A percentile compares a stretch with the other conserved stretches of the same genome.
phyloP scores from a whole-genome alignment of 53 echinoderm and acorn worm species.

The Echinometra lucunter region DNA sequence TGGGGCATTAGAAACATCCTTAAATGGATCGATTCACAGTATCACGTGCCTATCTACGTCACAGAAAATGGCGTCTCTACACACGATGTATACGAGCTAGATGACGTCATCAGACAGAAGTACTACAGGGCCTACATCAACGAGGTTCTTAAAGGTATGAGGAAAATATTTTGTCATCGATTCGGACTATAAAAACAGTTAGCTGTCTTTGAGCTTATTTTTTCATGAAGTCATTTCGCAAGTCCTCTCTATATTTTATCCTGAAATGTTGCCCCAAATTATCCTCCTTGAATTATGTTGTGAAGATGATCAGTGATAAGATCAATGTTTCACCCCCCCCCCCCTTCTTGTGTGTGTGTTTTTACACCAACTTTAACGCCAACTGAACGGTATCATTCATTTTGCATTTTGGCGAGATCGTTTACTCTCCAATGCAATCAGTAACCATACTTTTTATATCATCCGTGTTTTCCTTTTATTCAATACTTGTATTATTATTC shows the following conservation, averaged over 20 bases:
- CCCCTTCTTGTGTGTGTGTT: no score
- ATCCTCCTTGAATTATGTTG: no score
- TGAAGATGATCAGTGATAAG: no score
- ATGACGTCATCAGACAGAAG: slow-evolving; percentile 81
- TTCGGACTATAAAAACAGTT: not conserved
- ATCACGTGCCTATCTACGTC: slow-evolving; percentile 85
- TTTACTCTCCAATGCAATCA: not conserved
- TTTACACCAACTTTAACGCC: not conserved
- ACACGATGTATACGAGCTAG: slow-evolving; percentile 77
- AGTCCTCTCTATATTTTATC: not conserved
- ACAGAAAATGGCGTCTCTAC: slow-evolving; percentile 96
- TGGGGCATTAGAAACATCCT: slow-evolving; percentile 88
- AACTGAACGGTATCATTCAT: not conserved
- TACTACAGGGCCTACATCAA: slow-evolving; percentile 93
- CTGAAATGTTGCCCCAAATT: no score
- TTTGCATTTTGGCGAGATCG: not conserved
- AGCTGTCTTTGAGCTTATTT: not conserved
- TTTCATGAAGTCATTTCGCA: not conserved
- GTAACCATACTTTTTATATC: not conserved
- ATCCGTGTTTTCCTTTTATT: not conserved
- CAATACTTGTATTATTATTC: not conserved
- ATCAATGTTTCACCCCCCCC: no score
- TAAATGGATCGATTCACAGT: slow-evolving; percentile 83
- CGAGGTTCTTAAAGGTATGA: slow-evolving; percentile 90
- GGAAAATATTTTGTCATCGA: not conserved